A percentile compares a stretch with the other conserved stretches of the same genome.
phyloP scores from a whole-genome alignment of 2,113 vertebrate species.

The Ageneiosus marmoratus region DNA sequence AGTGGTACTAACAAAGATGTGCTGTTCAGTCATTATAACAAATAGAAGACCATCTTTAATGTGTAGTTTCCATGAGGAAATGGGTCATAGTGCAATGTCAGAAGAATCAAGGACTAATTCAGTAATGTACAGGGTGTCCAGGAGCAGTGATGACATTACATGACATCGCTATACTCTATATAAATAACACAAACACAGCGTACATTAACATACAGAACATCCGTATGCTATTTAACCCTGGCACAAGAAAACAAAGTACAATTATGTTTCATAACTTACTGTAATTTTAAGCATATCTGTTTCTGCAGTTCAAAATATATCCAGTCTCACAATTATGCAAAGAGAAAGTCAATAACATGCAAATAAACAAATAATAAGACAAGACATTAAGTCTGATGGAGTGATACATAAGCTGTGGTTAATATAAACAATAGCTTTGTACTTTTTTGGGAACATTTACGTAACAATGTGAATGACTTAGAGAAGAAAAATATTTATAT shows the following conservation, averaged over 20 bases:
- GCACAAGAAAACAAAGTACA: too few relatives aligned
- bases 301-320: too few relatives aligned
- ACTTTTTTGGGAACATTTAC: not conserved
- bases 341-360: too few relatives aligned
- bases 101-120: not conserved
- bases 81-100: not conserved
- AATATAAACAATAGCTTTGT: too few relatives aligned
- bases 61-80: not conserved
- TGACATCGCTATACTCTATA: not conserved
- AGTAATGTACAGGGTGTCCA: not conserved
- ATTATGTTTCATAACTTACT: too few relatives aligned
- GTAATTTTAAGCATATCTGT: not conserved
- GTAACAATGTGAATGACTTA: too few relatives aligned
- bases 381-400: too few relatives aligned
- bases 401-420: too few relatives aligned
- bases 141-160: not conserved
- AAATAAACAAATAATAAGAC: too few relatives aligned
- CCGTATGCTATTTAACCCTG: too few relatives aligned
- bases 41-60: constrained; percentile 9
- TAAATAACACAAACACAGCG: not conserved
- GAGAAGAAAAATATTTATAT: too few relatives aligned
- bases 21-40: not conserved
- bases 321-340: too few relatives aligned
- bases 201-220: not conserved
- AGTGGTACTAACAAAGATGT: constrained; percentile 1